Evolutionary conservation across 2,888 invertebrate species (phyloP), one percentile per base, ranked within the genome.

Genomic region (Trypoxylon attenuatum): DNA sequence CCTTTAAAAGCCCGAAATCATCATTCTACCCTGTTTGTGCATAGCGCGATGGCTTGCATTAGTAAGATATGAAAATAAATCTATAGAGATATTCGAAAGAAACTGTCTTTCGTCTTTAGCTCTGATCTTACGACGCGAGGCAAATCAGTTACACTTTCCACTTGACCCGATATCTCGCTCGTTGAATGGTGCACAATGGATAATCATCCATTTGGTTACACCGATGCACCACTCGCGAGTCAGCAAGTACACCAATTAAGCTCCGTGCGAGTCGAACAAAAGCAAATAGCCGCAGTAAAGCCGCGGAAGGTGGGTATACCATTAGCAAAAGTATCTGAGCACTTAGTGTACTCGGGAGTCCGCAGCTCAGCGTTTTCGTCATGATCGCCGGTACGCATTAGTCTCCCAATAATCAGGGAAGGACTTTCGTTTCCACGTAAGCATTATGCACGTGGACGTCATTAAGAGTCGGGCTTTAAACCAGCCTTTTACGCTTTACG

Each of bases 401-500:
- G 60, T 69, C 58, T 56, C 39, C 57, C 63, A 74, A 77, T 70
- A 73, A 73, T 73, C 73, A 43, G 61, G 38, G n/a, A 23, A 62
- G 65, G 45, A 62, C 60, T 74, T 76, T 69, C 66, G 57, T 71
- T 71, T 70, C 71, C 65, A 61, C 69, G 74, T 76, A 71, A 73
- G 71, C 76, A 71, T 80, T 80, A 79, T 75, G 80, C 78, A 67
- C 74, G 75, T 70, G 62, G 73, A 73, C 75, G 79, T 80, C 80
- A 80, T 82, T 82, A 83, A 82, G 80, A 79, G 75, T 75, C 69
- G 45, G 78, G 80, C 76, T 83, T 81, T 82, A 81, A 82, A 82
- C 72, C 77, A 76, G 73, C 82, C 81, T 83, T 83, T 83, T 80
- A 84, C 80, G 77, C 77, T 83, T 83, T 84, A 84, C 79, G 82